Evolutionary conservation across 2,113 vertebrate genomes (phyloP), one percentile per base, ranked within the genome.

Genomic region (Lepidothrix coronata): DNA sequence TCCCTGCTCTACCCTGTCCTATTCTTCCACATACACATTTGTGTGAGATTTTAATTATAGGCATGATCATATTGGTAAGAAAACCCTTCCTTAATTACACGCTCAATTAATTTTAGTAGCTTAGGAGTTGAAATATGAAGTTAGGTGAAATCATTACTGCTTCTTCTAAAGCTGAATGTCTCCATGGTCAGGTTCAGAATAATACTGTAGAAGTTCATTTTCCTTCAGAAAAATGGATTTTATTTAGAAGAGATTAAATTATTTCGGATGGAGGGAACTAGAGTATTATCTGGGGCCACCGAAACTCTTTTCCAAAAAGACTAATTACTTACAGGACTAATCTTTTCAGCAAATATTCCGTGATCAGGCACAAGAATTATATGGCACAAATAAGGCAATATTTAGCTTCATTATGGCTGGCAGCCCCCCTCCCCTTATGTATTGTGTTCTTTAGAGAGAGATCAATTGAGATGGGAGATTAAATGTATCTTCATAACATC

Each of bases 11-110:
- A 85, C 91, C 79, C 83, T 96, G 86, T 88, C 88, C 90, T 87
- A 61, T 94, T 93, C 93, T 95, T 92, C 35, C 80, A 63, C 57
- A 39, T 73, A 58, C 54, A 84, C 52, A 91, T 88, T 87, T 94
- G 78, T 91, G 86, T 85, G 95, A 97, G 68, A 81, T 94, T 96
- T 96, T 97, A 97, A 97, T 97, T 95, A 97, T 43, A 95, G 51
- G 59, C 72, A 91, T 71, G 87, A 75, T 90, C 93, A 73, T 80
- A 85, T 92, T 97, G 94, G 96, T 96, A 95, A 95, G 94, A 88
- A 93, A 91, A 71, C 49, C 49, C 58, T 97, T 96, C 93, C 63
- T 96, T 97, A 97, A 97, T 97, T 97, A 95, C 94, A 95, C 0
- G 9, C 78, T 95, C 96, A 97, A 95, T 96, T 94, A 97, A 95